Evolutionary conservation across 2,797 vertebrate genomes (phyloP), one percentile per base, ranked within the genome.

Genomic region (Limosa lapponica): DNA sequence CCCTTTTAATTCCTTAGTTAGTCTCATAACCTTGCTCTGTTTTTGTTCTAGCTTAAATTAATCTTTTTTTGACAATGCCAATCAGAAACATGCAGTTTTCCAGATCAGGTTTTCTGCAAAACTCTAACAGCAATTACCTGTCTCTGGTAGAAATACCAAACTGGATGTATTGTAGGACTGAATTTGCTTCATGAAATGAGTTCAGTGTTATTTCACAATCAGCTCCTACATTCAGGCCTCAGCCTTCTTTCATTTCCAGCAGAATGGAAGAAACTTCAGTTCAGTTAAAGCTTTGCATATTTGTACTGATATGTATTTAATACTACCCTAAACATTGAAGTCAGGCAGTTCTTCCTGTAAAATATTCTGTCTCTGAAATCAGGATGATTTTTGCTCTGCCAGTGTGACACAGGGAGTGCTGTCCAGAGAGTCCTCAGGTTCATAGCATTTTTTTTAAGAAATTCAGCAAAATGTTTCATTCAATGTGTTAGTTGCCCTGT

Each of bases 101-200:
- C 20, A n/a, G 17, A 65, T 36, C 19, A 51, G 5, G 11, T 37
- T 62, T 71, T 62, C 43, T 49, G 13, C 16, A 65, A 85, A 75
- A 34, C 0, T 0, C 6, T 54, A 52, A 13, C 8, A 46, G 7
- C 23, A 34, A 39, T 48, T 75, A 6, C 51, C 48, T 46, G 10
- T 39, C 16, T 36, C 32, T 62, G 27, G 25, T 71, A 48, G 37
- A 82, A 58, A 61, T 49, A 34, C 3, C 9, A 59, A 81, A 49
- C 36, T 32, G 16, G 11, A 25, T 19, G 16, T n/a, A 46, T 28
- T 41, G 18, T 72, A 86, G 58, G 52, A 49, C 7, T 24, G 24
- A 61, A 61, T 81, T 65, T 66, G 11, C 37, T 32, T 78, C 10
- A 10, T 82, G 17, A 17, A 49, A 24, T 30, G 3, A 4, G 32